Base-by-base conservation (phyloP, 2,113 vertebrate species). In the Barbus barbus region DNA sequence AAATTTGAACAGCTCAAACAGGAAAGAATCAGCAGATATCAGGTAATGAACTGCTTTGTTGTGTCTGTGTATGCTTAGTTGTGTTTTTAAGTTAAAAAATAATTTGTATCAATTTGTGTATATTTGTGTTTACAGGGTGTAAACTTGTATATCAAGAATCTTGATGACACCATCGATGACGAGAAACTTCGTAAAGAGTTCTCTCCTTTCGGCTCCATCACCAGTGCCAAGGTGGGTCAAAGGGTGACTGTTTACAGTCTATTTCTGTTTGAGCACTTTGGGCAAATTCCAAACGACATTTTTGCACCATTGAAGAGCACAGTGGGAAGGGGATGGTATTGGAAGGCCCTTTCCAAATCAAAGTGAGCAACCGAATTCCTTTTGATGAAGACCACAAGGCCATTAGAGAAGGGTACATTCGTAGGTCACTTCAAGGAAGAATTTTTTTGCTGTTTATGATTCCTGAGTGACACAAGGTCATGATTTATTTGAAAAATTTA, bases 141-240 rank as follows among this genome's bases (percentile, higher is more conserved):
- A 77, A 99, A 99, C 90, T 93, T 99, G 16, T 99, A 99, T 91
- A 99, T 99, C 90, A 99, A 99, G 92, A 99, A 99, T 91, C 90
- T 99, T 82, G 98, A 99, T 91, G 98, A 99, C 93, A 99, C 97
- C 74, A 99, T 99, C 51, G 97, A 99, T 63, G 98, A 99, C 88
- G 98, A 99, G 92, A 99, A 99, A 88, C 93, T 99, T 90, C 95
- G 98, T 72, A 99, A 98, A 90, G 98, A 99, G 88, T 99, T 99
- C 92, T 95, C 97, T 84, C 97, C 97, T 26, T 99, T 99, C 72
- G 98, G 98, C 18, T 98, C 98, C 76, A 99, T 99, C 86, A 99
- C 98, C 0, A 99, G 98, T 85, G 96, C 98, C 61, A 99, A 99
- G 97, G 98, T 99, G 92, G 87, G 38, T 12, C 72, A 46, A 9